phyloP scores from a whole-genome alignment of 2,113 vertebrate species.

The Pterocles burchelli region DNA sequence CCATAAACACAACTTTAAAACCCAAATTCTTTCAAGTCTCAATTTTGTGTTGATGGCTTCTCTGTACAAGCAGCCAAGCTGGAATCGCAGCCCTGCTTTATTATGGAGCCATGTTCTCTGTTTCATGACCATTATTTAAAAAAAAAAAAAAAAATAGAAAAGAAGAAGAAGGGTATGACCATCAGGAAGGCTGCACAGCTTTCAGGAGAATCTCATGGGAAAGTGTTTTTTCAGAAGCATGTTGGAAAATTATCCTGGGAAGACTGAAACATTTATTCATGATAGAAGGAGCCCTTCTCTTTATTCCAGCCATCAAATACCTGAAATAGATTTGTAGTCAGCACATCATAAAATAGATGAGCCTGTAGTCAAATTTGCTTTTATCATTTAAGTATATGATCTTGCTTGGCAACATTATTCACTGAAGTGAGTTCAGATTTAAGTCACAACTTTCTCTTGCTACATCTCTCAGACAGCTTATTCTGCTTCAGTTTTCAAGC shows the following conservation, averaged over 20 bases:
- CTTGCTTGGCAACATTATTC: neutral
- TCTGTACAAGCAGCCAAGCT: neutral
- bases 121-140: neutral
- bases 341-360: neutral
- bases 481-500: neutral
- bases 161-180: neutral
- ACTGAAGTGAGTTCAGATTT: neutral
- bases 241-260: neutral
- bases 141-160: neutral
- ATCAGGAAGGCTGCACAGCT: neutral
- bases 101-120: neutral
- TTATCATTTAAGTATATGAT: constrained; percentile 12
- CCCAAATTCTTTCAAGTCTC: neutral
- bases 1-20: neutral
- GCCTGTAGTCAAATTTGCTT: constrained; percentile 5
- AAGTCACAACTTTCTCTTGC: neutral
- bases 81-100: neutral
- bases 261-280: neutral
- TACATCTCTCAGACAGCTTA: neutral
- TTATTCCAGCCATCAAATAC: constrained; percentile 13
- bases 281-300: neutral
- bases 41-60: neutral
- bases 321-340: constrained; percentile 4
- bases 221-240: neutral
- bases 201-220: neutral